Percentiles rank a stretch among this genome's conserved stretches.
Conservation (phyloP, 2,888 invertebrate species). For the Bruchidius siliquastri region DNA sequence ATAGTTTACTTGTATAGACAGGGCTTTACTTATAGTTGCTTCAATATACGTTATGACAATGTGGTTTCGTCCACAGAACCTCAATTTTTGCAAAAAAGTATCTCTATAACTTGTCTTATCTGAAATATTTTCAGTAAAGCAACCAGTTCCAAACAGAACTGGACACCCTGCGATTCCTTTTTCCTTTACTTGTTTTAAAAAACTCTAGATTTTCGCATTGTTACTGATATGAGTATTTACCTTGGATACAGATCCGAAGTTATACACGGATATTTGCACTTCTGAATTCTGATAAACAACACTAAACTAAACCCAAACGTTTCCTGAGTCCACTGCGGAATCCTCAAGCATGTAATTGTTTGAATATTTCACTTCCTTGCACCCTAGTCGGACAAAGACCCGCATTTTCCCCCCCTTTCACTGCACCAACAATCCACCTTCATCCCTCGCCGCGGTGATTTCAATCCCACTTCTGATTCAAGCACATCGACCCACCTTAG, state of each 20-base stretch:
- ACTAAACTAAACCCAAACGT: background rate
- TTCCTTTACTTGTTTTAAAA: too few relatives aligned
- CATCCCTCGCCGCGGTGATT: background rate
- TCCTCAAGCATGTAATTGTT: background rate
- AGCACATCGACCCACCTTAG: background rate
- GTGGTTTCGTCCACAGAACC: too few relatives aligned
- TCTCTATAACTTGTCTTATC: too few relatives aligned
- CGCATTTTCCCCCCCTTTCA: background rate
- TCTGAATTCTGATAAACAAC: background rate
- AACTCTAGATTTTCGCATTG: too few relatives aligned
- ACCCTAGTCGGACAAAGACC: background rate
- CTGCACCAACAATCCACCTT: background rate
- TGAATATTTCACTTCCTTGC: background rate
- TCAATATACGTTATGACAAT: too few relatives aligned
- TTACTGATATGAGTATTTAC: background rate
- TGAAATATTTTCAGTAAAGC: too few relatives aligned
- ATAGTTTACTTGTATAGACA: too few relatives aligned
- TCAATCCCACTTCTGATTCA: background rate
- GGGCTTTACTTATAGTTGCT: too few relatives aligned
- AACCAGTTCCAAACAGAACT: too few relatives aligned
- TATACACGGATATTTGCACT: background rate
- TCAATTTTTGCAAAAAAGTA: too few relatives aligned
- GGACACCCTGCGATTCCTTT: too few relatives aligned
- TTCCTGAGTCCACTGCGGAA: background rate
- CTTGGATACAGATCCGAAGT: background rate